Base-by-base conservation (phyloP, 2,113 vertebrate genomes). In the Nesospiza acunhae region DNA sequence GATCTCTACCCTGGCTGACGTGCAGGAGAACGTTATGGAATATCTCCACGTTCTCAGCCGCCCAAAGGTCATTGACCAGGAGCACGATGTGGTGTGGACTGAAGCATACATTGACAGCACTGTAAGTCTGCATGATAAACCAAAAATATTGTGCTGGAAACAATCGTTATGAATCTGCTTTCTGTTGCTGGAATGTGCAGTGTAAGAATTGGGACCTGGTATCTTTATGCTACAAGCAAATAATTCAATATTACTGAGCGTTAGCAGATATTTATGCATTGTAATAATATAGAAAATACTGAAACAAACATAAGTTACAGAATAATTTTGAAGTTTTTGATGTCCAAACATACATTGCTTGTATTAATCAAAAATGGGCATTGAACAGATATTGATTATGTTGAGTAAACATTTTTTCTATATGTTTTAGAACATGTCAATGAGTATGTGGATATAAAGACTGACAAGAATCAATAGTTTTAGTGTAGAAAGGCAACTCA, bases 1-100 rank as follows among this genome's bases (percentile, higher is more conserved):
- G 96, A 99, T 99, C 91, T 99, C 99, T 63, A 99, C 99, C 4
- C 85, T 99, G 97, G 99, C 99, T 46, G 99, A 99, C 11, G 99
- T 99, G 72, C 99, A 99, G 78, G 99, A 99, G 97, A 99, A 99
- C 5, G 99, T 99, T 90, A 99, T 99, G 99, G 99, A 99, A 94
- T 99, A 99, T 90, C 99, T 99, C 26, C 99, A 99, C 2, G 99
- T 99, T 39, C 98, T 99, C 70, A 99, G 99, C 96, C 98, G 99
- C 21, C 99, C 99, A 30, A 99, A 99, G 96, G 99, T 99, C 62
- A 99, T 99, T 33, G 99, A 99, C 97, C 99, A 98, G 92, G 99
- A 99, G 73, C 99, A 99, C 0, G 99, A 99, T 15, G 99, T 99
- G 0, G 98, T 99, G 42, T 99, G 99, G 99, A 99, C 99, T 0